A percentile compares a stretch with the other conserved stretches of the same genome.
These are phyloP conservation scores for Noctua pronuba DNA, from an alignment of 2,888 invertebrate species.

Conservation along the genomic window DNA sequence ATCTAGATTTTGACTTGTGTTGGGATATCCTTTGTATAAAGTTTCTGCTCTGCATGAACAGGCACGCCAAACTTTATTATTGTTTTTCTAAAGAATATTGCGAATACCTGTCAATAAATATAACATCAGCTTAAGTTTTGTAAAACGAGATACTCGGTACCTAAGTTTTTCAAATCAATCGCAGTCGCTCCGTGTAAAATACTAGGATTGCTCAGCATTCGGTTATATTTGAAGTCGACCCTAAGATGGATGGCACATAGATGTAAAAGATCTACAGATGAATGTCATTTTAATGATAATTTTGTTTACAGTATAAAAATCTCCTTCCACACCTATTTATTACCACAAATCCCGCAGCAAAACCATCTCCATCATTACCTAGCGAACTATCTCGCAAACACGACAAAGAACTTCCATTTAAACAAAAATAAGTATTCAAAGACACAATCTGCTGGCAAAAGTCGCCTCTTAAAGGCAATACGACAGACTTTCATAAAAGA, in stretches of 20 bases:
- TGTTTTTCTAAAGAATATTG: neutral
- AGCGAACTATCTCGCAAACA: slow-evolving; percentile 47
- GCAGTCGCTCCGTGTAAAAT: neutral
- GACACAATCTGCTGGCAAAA: slow-evolving; percentile 57
- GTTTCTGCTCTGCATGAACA: neutral
- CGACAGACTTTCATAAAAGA: slow-evolving; percentile 62
- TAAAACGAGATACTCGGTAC: neutral
- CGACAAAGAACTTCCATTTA: slow-evolving; percentile 60
- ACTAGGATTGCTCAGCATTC: neutral
- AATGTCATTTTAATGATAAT: neutral
- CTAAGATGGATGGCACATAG: neutral
- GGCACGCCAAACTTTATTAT: neutral
- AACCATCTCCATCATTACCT: slow-evolving; percentile 28
- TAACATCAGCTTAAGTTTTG: neutral
- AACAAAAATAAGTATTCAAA: slow-evolving; percentile 63
- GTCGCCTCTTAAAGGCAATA: slow-evolving; percentile 56
- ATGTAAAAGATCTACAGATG: neutral
- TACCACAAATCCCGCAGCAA: neutral
- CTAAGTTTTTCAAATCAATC: neutral
- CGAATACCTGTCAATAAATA: neutral
- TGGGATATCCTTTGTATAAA: neutral
- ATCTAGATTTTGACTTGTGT: neutral
- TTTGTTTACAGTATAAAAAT: neutral
- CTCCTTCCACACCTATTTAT: neutral
- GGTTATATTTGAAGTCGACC: neutral